Evolutionary conservation across 37 sponge, comb jelly and placozoan genomes (phyloP).

Genomic region (Spongilla lacustris): DNA sequence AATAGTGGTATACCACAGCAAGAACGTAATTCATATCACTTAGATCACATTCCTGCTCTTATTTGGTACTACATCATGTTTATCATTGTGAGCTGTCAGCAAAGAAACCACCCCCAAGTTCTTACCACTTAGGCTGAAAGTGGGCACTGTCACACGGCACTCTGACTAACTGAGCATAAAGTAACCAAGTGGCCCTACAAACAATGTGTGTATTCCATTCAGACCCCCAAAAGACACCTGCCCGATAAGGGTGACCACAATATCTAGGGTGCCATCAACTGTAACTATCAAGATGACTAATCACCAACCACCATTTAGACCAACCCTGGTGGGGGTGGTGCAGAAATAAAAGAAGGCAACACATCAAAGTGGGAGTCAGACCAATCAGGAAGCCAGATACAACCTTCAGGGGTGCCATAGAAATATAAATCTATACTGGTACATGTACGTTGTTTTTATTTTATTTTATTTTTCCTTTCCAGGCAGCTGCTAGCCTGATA

Average conservation of each 20-base stretch:
- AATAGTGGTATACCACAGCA: neutral
- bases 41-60: neutral
- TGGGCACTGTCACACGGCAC: too few species aligned
- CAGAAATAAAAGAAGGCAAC: too few species aligned
- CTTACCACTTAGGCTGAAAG: neutral
- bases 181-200: too few species aligned
- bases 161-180: too few species aligned
- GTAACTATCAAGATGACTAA: too few species aligned
- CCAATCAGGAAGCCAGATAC: neutral
- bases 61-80: neutral
- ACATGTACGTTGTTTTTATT: too few species aligned
- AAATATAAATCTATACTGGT: too few species aligned
- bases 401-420: neutral
- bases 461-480: too few species aligned
- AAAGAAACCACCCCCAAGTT: neutral
- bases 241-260: too few species aligned
- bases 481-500: slow-evolving; percentile 1
- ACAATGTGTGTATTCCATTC: too few species aligned
- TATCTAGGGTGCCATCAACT: neutral
- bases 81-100: neutral
- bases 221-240: too few species aligned
- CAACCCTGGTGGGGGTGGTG: neutral
- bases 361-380: neutral
- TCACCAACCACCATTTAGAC: neutral
- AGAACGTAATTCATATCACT: neutral